Percentiles rank a stretch among this genome's conserved stretches.
phyloP scores from a whole-genome alignment of 1,140 invertebrate species.

The Helicoverpa zea region DNA sequence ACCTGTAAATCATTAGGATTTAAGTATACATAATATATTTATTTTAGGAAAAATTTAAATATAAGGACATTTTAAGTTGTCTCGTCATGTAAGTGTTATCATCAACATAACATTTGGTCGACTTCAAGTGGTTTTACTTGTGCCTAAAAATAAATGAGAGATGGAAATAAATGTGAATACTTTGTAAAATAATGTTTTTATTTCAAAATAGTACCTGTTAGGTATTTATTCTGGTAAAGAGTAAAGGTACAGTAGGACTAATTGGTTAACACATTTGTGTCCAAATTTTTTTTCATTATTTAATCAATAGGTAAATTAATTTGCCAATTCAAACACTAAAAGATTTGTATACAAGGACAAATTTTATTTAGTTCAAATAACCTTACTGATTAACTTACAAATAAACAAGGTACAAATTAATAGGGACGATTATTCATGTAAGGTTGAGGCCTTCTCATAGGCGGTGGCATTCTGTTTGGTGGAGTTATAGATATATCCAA shows the following conservation, averaged over 20 bases:
- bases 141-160: conserved; percentile 50
- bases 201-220: neutral
- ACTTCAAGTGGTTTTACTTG: conserved; percentile 43
- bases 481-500: conserved; percentile 98
- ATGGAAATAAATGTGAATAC: conserved; percentile 57
- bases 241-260: too few relatives aligned
- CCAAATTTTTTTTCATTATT: neutral
- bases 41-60: conserved; percentile 82
- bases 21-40: conserved; percentile 75
- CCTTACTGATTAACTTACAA: conserved; percentile 24
- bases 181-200: neutral
- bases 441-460: conserved; percentile 88
- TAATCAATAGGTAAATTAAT: neutral
- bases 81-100: conserved; percentile 47
- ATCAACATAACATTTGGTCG: conserved; percentile 38
- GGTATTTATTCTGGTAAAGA: too few relatives aligned
- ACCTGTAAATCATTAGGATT: conserved; percentile 73
- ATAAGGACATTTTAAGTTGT: conserved; percentile 70
- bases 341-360: conserved; percentile 2
- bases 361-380: conserved; percentile 24
- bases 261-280: too few relatives aligned
- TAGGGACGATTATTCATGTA: conserved; percentile 87
- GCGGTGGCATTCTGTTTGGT: conserved; percentile 92
- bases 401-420: conserved; percentile 55
- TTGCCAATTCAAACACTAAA: neutral